These are phyloP conservation scores for Heliothis subflexa DNA, from an alignment of 1,140 invertebrate species.

Conservation along the genomic window DNA sequence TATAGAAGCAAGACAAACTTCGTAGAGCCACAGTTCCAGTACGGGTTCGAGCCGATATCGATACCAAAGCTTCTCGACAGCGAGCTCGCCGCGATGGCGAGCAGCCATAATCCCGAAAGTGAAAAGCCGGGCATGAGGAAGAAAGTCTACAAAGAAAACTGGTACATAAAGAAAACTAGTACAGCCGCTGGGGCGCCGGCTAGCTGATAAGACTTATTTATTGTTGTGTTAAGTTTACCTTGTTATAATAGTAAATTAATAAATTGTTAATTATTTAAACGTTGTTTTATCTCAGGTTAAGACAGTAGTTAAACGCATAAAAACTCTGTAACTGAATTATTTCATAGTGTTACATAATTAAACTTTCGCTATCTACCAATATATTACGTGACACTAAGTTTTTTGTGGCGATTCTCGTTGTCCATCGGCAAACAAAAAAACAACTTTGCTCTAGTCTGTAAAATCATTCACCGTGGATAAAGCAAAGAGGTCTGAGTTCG, in stretches of 20 bases:
- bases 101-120: constrained; percentile 72
- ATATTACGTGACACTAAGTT: constrained; percentile 73
- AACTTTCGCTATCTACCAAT: constrained; percentile 77
- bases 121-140: constrained; percentile 77
- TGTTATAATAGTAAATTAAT: constrained; percentile 51
- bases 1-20: constrained; percentile 74
- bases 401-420: constrained; percentile 60
- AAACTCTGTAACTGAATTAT: constrained; percentile 7
- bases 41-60: constrained; percentile 80
- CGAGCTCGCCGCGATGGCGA: constrained; percentile 75
- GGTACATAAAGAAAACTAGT: constrained; percentile 79
- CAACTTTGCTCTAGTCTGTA: constrained; percentile 55
- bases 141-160: constrained; percentile 83
- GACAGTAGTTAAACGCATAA: not conserved
- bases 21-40: constrained; percentile 82
- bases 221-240: constrained; percentile 57
- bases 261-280: constrained; percentile 40
- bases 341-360: constrained; percentile 62
- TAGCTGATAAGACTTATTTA: constrained; percentile 76
- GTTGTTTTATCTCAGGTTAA: constrained; percentile 1
- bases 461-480: constrained; percentile 70
- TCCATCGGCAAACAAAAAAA: constrained; percentile 66
- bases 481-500: constrained; percentile 63
- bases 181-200: constrained; percentile 61
- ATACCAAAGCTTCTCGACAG: constrained; percentile 69